Evolutionary conservation across 2,113 vertebrate genomes (phyloP).

Genomic region (Indri indri): DNA sequence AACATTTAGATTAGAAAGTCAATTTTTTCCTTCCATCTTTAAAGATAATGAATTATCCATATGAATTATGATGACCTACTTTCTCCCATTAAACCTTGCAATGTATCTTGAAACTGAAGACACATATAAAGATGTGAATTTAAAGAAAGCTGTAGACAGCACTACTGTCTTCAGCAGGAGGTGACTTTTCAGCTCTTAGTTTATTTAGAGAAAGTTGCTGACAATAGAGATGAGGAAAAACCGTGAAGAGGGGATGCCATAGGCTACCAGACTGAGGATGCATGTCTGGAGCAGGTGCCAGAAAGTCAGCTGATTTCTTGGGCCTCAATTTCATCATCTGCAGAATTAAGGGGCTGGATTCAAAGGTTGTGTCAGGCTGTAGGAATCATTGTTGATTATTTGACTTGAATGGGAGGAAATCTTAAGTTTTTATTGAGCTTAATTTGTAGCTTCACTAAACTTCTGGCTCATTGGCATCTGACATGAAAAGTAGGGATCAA

Average conservation of each 20-base stretch:
- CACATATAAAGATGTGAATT: not conserved
- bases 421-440: not conserved
- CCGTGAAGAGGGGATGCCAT: not conserved
- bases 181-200: not conserved
- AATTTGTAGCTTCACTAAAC: not conserved
- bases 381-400: not conserved
- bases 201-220: conserved; percentile 2
- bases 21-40: conserved; percentile 9
- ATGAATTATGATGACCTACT: conserved; percentile 43
- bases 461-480: not conserved
- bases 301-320: not conserved
- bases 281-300: not conserved
- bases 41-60: conserved; percentile 17
- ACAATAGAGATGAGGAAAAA: not conserved
- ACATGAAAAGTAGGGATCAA: not conserved
- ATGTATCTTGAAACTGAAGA: not conserved
- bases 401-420: not conserved
- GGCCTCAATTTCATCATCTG: not conserved
- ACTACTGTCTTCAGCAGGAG: not conserved
- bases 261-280: not conserved
- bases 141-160: conserved; percentile 8
- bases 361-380: not conserved
- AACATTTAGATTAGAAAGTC: conserved; percentile 1
- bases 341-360: not conserved
- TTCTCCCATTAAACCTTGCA: conserved; percentile 26